A percentile compares a stretch with the other conserved stretches of the same genome.
Evolutionary conservation across 2,888 invertebrate genomes (phyloP).

Genomic region (Dioctria linearis): DNA sequence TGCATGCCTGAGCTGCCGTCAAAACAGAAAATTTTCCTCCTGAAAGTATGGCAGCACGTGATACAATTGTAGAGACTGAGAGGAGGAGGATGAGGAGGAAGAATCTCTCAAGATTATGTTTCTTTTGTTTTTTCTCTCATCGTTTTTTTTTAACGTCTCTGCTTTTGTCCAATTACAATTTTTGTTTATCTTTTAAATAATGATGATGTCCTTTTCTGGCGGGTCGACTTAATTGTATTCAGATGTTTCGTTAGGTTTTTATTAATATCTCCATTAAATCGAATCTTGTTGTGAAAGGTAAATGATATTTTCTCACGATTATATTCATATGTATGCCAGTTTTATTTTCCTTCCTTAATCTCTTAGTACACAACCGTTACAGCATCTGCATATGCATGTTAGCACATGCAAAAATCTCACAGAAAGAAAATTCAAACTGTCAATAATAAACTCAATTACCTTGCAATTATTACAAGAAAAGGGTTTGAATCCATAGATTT

Average conservation of each 20-base stretch:
- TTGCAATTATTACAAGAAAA: constrained; percentile 33
- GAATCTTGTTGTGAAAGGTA: background rate
- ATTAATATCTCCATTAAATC: too few relatives aligned
- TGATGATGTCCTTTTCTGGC: too few relatives aligned
- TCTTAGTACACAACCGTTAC: background rate
- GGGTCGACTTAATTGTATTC: too few relatives aligned
- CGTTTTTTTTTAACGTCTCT: constrained; percentile 12
- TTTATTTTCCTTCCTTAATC: background rate
- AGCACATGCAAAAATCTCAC: constrained; percentile 34
- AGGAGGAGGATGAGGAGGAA: background rate
- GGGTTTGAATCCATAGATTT: constrained; percentile 2
- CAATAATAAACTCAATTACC: constrained; percentile 44
- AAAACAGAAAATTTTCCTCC: constrained; percentile 32
- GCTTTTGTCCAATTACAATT: constrained; percentile 29
- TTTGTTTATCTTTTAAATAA: background rate
- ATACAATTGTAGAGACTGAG: constrained; percentile 11
- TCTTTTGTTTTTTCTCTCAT: constrained; percentile 24
- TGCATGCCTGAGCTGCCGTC: constrained; percentile 47
- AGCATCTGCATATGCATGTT: constrained; percentile 29
- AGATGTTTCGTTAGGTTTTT: too few relatives aligned
- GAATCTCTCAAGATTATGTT: constrained; percentile 19
- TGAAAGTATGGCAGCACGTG: constrained; percentile 22
- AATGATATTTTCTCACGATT: background rate
- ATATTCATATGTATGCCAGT: background rate
- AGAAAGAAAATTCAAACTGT: constrained; percentile 23